Evolutionary conservation across 1,140 invertebrate species (phyloP).

Genomic region (Drosophila quadrilineata): DNA sequence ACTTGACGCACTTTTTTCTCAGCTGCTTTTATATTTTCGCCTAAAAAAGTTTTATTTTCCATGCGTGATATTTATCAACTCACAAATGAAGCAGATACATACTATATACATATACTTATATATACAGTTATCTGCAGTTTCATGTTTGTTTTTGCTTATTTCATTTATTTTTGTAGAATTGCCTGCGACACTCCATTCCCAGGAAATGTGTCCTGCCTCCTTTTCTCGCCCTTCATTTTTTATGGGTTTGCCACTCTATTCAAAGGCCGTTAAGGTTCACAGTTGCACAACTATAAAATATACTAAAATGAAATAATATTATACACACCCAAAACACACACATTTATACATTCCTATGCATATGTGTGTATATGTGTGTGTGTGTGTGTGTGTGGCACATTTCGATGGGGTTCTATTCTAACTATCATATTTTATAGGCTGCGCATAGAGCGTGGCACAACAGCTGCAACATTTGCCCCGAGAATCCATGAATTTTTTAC

Average conservation of each 20-base stretch:
- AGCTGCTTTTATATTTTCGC: conserved; percentile 36
- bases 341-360: neutral
- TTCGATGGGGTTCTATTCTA: no score
- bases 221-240: no score
- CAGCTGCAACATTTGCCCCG: no score
- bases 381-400: no score
- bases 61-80: conserved; percentile 54
- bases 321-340: neutral
- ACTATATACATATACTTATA: neutral
- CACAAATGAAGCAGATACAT: conserved; percentile 17
- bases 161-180: no score
- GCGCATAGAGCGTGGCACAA: no score
- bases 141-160: conserved; percentile 17
- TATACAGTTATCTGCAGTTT: no score
- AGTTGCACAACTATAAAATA: conserved; percentile 38
- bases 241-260: conserved; percentile 63
- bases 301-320: conserved; percentile 32
- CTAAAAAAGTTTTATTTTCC: conserved; percentile 68
- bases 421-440: no score
- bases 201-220: no score
- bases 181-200: conserved; percentile 10
- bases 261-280: conserved; percentile 45
- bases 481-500: no score
- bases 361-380: conserved; percentile 12
- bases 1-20: no score